Evolutionary conservation across 2,113 vertebrate species (phyloP), one percentile per base, ranked within the genome.

Genomic region (Triplophysa siluroides): DNA sequence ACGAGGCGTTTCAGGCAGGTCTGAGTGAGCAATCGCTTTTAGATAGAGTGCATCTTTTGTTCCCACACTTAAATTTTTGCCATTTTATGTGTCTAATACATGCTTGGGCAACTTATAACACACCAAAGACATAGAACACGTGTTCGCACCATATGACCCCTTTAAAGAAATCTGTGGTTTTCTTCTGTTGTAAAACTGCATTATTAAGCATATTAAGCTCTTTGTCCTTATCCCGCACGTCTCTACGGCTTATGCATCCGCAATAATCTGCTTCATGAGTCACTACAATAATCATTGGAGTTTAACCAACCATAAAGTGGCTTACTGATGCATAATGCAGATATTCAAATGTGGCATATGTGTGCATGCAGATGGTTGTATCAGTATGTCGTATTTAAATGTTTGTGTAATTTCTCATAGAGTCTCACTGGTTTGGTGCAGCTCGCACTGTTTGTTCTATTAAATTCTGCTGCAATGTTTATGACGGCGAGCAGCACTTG

Each of bases 341-440:
- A 80, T 74, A 80, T 80, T 75, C 70, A 74, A 74, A 80, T 80
- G 62, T 58, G 79, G 62, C 38, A 45, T 54, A 80, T 80, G 61
- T 65, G 70, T 21, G 16, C 29, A 58, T 65, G 50, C 47, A 73
- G 71, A 80, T 64, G 29, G 56, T 33, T 52, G 24, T 54, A 66
- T 71, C 65, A 64, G 67, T 64, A 18, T 67, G 67, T 78, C 47
- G 43, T 64, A 70, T 77, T 24, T 52, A 54, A 52, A 38, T 79
- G 29, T 29, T 45, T 61, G 61, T 72, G 68, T 81, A 62, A 65
- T 52, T 76, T 33, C 45, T 23, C 72, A 12, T 14, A 38, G 33
- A 38, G 33, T 18, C 58, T 4, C 18, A 26, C 67, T 69, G 13
- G 61, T 70, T 29, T 1, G 16, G 45, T 38, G 38, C 33, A 23